Base-by-base conservation (phyloP, 2,797 vertebrate genomes). In the Echeneis naucrates region DNA sequence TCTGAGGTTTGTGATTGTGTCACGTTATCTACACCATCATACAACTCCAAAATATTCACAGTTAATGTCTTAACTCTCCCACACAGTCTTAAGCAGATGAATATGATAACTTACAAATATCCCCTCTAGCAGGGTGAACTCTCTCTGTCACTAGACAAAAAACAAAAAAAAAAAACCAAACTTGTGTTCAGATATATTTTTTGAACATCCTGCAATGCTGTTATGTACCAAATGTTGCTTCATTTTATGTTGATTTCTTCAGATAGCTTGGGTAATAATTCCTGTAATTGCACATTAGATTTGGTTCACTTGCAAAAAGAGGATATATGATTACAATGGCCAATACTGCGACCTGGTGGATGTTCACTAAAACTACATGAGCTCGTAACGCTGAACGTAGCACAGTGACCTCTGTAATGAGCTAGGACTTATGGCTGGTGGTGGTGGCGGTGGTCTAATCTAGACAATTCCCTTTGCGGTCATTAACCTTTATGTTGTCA, bases 271-370 rank as follows among this genome's bases (percentile, higher is more conserved):
- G 24, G 5, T 9, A 50, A 24, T 45, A 23, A 9, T 42, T 52
- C 19, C 27, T 37, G 67, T 61, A 9, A 33, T 48, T 44, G 21
- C 8, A 35, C n/a, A 16, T 42, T 27, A 52, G 26, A 2, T 44
- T 50, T 27, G 4, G 0, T 35, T 30, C 4, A 13, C 0, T 14
- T 54, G 1, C 59, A 56, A 51, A 19, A 24, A 40, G n/a, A 56
- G 8, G 11, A 4, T 16, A 17, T 54, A 8, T 10, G n/a, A 72
- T n/a, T n/a, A 66, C 42, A 50, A 26, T 77, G 75, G 30, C 1
- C 45, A 75, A 80, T 75, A 72, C 88, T 88, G 87, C 86, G 40
- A 60, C 83, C 93, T 89, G 57, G 88, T 94, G 93, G 92, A 24
- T 9, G 5, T 37, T 77, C 13, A 54, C 5, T 1, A 26, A 23